Evolutionary conservation across 1,140 invertebrate species (phyloP).

Genomic region (Drosophila hydei): DNA sequence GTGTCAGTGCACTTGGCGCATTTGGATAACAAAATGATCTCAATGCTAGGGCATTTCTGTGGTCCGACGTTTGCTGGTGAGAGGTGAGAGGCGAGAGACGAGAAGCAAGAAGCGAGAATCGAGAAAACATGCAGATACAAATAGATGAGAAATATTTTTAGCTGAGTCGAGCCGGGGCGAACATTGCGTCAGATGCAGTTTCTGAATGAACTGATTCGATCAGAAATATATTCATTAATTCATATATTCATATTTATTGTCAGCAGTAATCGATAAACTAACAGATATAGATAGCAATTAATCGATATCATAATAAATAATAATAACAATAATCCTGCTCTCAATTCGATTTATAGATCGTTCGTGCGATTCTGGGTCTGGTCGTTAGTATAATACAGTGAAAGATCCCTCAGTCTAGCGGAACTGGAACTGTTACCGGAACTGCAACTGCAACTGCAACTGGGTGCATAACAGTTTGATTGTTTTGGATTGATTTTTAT

Average conservation of each 20-base stretch:
- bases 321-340: constrained; percentile 24
- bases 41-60: constrained; percentile 63
- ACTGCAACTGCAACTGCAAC: constrained; percentile 28
- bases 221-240: constrained; percentile 37
- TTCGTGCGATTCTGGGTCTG: constrained; percentile 34
- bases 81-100: background rate
- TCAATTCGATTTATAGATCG: constrained; percentile 32
- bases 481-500: constrained; percentile 42
- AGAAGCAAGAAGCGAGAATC: background rate
- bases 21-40: constrained; percentile 55
- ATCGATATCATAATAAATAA: constrained; percentile 52
- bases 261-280: constrained; percentile 61
- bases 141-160: constrained; percentile 35
- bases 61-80: constrained; percentile 9
- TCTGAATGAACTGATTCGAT: constrained; percentile 54
- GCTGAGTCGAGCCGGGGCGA: constrained; percentile 15
- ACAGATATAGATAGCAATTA: constrained; percentile 47
- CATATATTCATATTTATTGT: constrained; percentile 62
- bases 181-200: constrained; percentile 30
- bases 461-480: constrained; percentile 36
- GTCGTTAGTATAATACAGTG: constrained; percentile 73
- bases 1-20: constrained; percentile 75
- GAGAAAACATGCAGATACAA: constrained; percentile 21
- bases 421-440: constrained; percentile 30
- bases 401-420: constrained; percentile 45